phyloP scores from a whole-genome alignment of 2,888 invertebrate species.

The Notodonta ziczac region DNA sequence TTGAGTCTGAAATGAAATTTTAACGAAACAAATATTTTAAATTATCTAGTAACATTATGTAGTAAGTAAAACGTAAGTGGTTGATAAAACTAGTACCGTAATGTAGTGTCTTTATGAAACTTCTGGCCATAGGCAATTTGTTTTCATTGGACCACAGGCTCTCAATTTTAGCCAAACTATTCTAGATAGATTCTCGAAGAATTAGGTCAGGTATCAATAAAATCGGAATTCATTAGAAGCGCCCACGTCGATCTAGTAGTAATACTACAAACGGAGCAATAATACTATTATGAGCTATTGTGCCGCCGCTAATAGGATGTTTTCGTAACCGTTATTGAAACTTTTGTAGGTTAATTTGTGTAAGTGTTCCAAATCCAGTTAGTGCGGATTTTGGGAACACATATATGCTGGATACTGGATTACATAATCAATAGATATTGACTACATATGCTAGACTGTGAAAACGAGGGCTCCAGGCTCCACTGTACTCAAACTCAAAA shows the following conservation, averaged over 20 bases:
- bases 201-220: slow-evolving; percentile 63
- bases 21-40: too few species aligned
- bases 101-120: not conserved
- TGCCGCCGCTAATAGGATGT: slow-evolving; percentile 3
- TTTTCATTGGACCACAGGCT: slow-evolving; percentile 6
- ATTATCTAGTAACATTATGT: too few species aligned
- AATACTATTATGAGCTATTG: not conserved
- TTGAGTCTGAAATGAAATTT: too few species aligned
- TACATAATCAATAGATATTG: too few species aligned
- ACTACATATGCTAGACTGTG: not conserved
- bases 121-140: not conserved
- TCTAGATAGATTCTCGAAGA: slow-evolving; percentile 47
- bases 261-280: slow-evolving; percentile 1
- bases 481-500: too few species aligned
- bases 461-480: not conserved
- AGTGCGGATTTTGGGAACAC: not conserved
- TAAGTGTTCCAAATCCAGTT: slow-evolving; percentile 1
- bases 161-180: slow-evolving; percentile 30
- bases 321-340: not conserved
- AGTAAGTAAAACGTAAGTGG: too few species aligned
- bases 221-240: slow-evolving; percentile 21
- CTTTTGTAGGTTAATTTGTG: not conserved
- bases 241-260: not conserved
- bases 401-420: not conserved
- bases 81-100: too few species aligned